A percentile compares a stretch with the other conserved stretches of the same genome.
Evolutionary conservation across 1,140 invertebrate species (phyloP).

Genomic region (Diprion similis): DNA sequence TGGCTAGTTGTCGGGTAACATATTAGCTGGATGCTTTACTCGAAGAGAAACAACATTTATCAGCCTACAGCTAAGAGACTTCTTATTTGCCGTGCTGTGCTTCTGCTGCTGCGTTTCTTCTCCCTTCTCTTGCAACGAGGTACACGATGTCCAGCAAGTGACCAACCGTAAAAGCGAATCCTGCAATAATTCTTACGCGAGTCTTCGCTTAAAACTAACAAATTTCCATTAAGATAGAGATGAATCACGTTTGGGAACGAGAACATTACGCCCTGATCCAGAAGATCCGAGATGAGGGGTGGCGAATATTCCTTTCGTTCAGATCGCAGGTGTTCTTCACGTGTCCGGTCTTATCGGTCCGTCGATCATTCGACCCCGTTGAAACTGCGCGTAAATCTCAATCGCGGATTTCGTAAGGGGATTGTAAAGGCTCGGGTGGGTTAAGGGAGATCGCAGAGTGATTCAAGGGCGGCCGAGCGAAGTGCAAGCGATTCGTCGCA

Average conservation of each 20-base stretch:
- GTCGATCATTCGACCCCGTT: constrained; percentile 35
- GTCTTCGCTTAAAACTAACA: too few species aligned
- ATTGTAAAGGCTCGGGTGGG: constrained; percentile 26
- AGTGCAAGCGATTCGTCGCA: constrained; percentile 60
- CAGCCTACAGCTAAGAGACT: neutral
- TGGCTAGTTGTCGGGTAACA: constrained; percentile 27
- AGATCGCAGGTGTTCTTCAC: neutral
- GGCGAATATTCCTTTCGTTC: neutral
- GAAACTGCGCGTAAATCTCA: constrained; percentile 23
- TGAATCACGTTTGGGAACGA: too few species aligned
- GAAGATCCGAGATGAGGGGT: too few species aligned
- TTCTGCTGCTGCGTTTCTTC: too few species aligned
- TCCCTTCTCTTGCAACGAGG: too few species aligned
- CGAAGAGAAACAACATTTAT: neutral
- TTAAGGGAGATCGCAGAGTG: constrained; percentile 23
- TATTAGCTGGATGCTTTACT: neutral
- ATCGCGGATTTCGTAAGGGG: constrained; percentile 16
- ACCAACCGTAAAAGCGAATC: too few species aligned
- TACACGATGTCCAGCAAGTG: too few species aligned
- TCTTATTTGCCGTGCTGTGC: too few species aligned
- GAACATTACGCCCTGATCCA: too few species aligned
- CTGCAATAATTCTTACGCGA: too few species aligned
- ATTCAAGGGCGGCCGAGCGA: constrained; percentile 7
- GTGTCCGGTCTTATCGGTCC: neutral
- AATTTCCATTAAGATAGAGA: too few species aligned